Evolutionary conservation across 2,888 invertebrate species (phyloP), one percentile per base, ranked within the genome.

Genomic region (Apoda limacodes): DNA sequence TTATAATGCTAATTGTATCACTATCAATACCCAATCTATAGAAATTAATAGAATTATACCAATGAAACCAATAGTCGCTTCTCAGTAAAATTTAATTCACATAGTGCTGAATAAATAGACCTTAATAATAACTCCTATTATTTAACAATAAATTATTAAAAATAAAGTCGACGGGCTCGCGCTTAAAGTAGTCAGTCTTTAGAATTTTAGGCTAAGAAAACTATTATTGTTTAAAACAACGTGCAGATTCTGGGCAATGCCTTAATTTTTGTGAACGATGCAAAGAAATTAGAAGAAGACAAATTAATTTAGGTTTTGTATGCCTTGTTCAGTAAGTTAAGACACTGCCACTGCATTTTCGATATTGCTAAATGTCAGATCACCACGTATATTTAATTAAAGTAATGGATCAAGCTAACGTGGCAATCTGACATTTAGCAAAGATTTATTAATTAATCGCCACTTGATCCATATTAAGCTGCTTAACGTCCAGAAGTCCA

Each of bases 111-210:
- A 76, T 78, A 78, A 78, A 80, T 76, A 76, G 63, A 40, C 47
- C 66, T 75, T 65, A 45, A 60, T 57, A 64, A 59, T 55, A 67
- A 60, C 59, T 46, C 55, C 61, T 62, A 65, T 5, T 7, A 42
- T 47, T 44, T 48, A 51, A 60, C 44, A 62, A 66, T 69, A 72
- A 75, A 67, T 72, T 74, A 78, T 46, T 47, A 35, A 52, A 50
- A 60, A 63, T 62, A 67, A 75, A 71, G 71, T 75, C 78, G 78
- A 80, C 78, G 78, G 74, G 71, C 67, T 78, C 78, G 72, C 75
- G 63, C 67, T 57, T 50, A 52, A 38, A 39, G 41, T 50, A 40
- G 48, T 70, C 71, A 72, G 68, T 71, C 75, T 74, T 70, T 60
- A 58, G 52, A 45, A 47, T 46, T 46, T 42, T 41, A 42, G 51